Evolutionary conservation across 1,140 invertebrate genomes (phyloP), one percentile per base, ranked within the genome.

Genomic region (Pseudomyrmex concolor): DNA sequence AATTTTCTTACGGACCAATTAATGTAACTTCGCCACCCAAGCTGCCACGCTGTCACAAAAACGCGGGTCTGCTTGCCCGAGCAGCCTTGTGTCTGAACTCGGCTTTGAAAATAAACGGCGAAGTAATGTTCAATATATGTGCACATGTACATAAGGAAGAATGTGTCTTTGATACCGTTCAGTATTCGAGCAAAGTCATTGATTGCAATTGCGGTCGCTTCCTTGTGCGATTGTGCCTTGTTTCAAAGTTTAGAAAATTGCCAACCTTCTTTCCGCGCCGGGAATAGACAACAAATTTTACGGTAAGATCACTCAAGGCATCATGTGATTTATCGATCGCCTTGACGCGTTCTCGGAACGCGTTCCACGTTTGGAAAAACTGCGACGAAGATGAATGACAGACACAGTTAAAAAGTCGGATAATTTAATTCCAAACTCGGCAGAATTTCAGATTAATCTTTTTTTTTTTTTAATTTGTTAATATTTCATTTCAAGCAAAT

Each of bases 1-100:
- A 80, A 80, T 80, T 80, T 80, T 80, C 76, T 80, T 80, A 80
- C 76, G 66, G 76, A 71, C 66, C 76, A 80, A 80, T 80, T 80
- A 80, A 80, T 80, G 76, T 70, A 80, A 80, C 76, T 80, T 80
- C n/a, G 66, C 76, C 76, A 80, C 76, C 76, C 76, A 80, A 70
- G 76, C 76, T 71, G 76, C 76, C 64, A 70, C 54, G 43, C 74
- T 77, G 74, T 77, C 74, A 17, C 64, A 70, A 78, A 78, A 78
- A 70, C 64, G 43, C 43, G 64, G 34, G 25, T 57, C 64, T 17
- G 62, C 25, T 17, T 12, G 62, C 25, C 17, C 9, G 51, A 70
- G 43, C 19, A 43, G 51, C 19, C 54, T 45, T 45, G 62, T 55
- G 19, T 48, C 15, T n/a, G 54, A 48, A 45, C 43, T 50, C 66